Evolutionary conservation across 2,113 vertebrate species (phyloP), one percentile per base, ranked within the genome.

Genomic region (Sakesphorus luctuosus): DNA sequence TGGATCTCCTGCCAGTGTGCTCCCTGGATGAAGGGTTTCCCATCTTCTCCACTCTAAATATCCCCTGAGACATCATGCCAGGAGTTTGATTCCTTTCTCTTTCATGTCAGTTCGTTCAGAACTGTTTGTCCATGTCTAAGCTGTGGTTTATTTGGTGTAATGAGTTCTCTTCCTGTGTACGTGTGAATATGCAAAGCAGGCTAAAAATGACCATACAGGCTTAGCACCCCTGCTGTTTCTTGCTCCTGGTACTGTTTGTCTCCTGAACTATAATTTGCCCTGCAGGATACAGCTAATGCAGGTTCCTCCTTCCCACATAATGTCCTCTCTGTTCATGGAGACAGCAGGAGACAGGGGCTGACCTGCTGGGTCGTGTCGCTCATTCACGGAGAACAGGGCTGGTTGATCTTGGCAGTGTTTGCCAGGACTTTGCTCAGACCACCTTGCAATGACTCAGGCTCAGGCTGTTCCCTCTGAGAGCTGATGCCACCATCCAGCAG

Each of bases 371-470:
- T 40, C 21, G 58, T 47, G 85, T 71, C 0, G 0, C 25, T 59
- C 6, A 0, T 83, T 33, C 79, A 6, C 4, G 9, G 68, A 87
- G 82, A 84, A 61, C 63, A 71, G 43, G n/a, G 50, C 68, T 66
- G 33, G 59, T n/a, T 96, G 80, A 69, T 92, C 79, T 90, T 80
- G 79, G 87, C 85, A 49, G 1, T 4, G 29, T 46, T 84, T 90
- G 59, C 59, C 68, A 88, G 63, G 58, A 24, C n/a, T 93, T 67
- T 95, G 87, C 65, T 83, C 79, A 66, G 90, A 74, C 47, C 65
- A 67, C 67, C 75, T 80, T 81, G 56, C 82, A 58, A 8, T 88
- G 91, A 93, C 91, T 93, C 87, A 87, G 10, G 53, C 91, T 93
- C 87, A 87, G 10, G 53, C 66, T n/a, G 18, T 82, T 92, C 67